Conservation (phyloP, 2,797 vertebrate species). For the Lindbergichthys nudifrons region DNA sequence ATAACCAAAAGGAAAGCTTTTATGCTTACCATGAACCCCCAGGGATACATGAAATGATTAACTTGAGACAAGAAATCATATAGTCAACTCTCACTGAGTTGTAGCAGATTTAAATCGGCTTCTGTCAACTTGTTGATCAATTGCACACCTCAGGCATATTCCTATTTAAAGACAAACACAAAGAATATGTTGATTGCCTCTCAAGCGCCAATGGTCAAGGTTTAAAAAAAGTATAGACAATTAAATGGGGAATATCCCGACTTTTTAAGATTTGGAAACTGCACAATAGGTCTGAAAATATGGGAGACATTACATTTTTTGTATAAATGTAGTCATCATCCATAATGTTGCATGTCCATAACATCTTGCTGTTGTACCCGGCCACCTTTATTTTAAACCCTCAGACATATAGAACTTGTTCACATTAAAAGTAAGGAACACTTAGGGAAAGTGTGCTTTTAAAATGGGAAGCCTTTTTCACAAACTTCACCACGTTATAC, state of each 20-base stretch:
- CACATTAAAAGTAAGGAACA: neutral
- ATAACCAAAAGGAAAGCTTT: conserved; percentile 34
- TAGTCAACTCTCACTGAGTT: conserved; percentile 2
- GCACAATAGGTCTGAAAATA: conserved; percentile 4
- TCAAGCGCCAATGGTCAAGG: neutral
- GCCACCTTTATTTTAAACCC: conserved; percentile 2
- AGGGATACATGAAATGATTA: neutral
- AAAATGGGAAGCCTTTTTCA: conserved; percentile 4
- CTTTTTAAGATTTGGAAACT: conserved; percentile 11
- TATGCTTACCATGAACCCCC: neutral
- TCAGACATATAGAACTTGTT: neutral
- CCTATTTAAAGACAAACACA: neutral
- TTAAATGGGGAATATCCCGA: neutral
- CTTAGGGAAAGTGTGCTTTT: conserved; percentile 6
- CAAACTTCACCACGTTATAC: neutral
- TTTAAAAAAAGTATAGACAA: neutral
- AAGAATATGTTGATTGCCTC: neutral
- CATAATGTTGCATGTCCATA: neutral
- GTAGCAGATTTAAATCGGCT: neutral
- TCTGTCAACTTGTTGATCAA: neutral
- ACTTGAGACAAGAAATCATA: conserved; percentile 10
- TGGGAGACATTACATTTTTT: neutral
- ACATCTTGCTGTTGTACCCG: neutral
- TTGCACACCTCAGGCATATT: neutral
- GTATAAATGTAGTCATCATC: neutral